These are phyloP conservation scores for Lethrus apterus DNA, from an alignment of 1,140 invertebrate genomes.

Conservation along the genomic window DNA sequence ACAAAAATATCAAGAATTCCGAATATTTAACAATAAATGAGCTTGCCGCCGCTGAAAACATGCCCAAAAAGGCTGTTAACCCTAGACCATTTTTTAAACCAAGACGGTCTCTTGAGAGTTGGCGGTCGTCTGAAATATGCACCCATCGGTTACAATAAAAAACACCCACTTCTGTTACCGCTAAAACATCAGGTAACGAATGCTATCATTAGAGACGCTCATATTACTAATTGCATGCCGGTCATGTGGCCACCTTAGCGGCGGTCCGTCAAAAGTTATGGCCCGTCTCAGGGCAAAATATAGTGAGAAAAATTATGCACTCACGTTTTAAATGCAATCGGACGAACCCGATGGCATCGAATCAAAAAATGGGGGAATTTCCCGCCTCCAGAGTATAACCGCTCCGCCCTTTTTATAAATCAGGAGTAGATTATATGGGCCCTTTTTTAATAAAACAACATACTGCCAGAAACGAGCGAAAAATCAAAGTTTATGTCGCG, in stretches of 20 bases:
- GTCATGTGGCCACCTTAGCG: slow-evolving; percentile 10
- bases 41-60: neutral
- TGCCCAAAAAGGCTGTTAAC: neutral
- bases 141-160: slow-evolving; percentile 13
- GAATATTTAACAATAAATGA: neutral
- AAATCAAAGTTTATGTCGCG: slow-evolving; percentile 31
- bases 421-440: slow-evolving; percentile 32
- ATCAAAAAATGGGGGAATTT: neutral
- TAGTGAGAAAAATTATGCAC: slow-evolving; percentile 19
- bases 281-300: slow-evolving; percentile 19
- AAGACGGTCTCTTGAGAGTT: slow-evolving; percentile 26
- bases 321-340: slow-evolving; percentile 13
- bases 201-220: slow-evolving; percentile 16
- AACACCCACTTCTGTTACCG: slow-evolving; percentile 24
- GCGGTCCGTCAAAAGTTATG: slow-evolving; percentile 20
- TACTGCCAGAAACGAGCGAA: slow-evolving; percentile 11
- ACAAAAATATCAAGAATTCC: neutral
- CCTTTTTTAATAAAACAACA: slow-evolving; percentile 20
- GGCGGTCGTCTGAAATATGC: slow-evolving; percentile 28
- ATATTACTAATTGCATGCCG: slow-evolving; percentile 18
- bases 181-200: slow-evolving; percentile 17
- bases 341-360: neutral
- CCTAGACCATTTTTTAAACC: slow-evolving; percentile 25
- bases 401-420: slow-evolving; percentile 27
- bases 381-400: slow-evolving; percentile 1